Conservation (phyloP, 2,113 vertebrate species). For the Percina caprodes region DNA sequence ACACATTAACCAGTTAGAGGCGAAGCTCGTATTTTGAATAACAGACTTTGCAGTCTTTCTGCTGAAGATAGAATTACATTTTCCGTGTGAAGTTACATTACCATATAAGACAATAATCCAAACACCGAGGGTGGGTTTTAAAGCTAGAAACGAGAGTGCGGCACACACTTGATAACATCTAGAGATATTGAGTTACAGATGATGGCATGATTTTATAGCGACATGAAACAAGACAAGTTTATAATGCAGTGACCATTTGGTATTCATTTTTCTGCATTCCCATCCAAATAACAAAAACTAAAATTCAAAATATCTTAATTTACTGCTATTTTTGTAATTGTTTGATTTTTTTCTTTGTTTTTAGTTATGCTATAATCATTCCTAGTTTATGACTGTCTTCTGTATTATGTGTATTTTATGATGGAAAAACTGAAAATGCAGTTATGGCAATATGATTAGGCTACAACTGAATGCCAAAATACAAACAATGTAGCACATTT, state of each 20-base stretch:
- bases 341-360: too few relatives aligned
- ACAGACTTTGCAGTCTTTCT: too few relatives aligned
- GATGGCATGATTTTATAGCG: conserved; percentile 1
- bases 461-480: not conserved
- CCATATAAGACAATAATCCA: not conserved
- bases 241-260: not conserved
- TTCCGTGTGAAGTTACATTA: not conserved
- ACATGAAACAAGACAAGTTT: not conserved
- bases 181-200: not conserved
- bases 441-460: too few relatives aligned
- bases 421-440: too few relatives aligned
- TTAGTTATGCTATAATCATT: too few relatives aligned
- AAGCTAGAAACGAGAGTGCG: not conserved
- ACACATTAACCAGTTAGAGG: not conserved
- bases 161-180: not conserved
- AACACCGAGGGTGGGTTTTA: not conserved
- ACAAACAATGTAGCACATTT: too few relatives aligned
- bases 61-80: too few relatives aligned
- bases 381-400: too few relatives aligned
- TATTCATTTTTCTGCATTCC: not conserved
- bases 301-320: not conserved
- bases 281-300: not conserved
- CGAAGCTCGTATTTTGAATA: not conserved
- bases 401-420: too few relatives aligned
- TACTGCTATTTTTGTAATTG: not conserved